Evolutionary conservation across 2,113 vertebrate genomes (phyloP).

Genomic region (Setophaga coronata): DNA sequence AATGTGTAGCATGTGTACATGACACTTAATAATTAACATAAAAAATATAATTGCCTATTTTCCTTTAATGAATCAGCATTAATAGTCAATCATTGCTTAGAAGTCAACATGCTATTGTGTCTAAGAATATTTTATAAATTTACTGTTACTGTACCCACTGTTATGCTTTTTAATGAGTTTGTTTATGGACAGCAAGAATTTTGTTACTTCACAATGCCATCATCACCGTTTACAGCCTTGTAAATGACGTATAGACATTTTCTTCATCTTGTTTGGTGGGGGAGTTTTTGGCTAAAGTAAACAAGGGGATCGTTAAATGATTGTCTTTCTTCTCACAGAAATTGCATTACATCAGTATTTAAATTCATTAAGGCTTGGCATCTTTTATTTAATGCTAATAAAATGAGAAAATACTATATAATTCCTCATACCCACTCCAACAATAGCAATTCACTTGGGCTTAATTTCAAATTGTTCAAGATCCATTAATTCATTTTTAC

Average conservation of each 20-base stretch:
- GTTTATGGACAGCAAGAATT: background rate
- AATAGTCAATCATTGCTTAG: background rate
- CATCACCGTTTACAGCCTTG: background rate
- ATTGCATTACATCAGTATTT: background rate
- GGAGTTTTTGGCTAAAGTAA: background rate
- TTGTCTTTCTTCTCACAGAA: background rate
- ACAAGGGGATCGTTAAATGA: background rate
- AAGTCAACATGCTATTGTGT: background rate
- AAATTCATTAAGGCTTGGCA: background rate
- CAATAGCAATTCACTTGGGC: background rate
- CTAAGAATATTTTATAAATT: background rate
- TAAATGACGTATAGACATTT: background rate
- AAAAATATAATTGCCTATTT: background rate
- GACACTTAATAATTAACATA: background rate
- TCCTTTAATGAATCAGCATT: background rate
- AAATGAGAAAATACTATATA: background rate
- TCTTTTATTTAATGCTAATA: constrained; percentile 13
- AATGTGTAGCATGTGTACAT: background rate
- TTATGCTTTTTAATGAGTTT: background rate
- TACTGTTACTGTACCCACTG: background rate
- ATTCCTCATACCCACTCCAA: background rate
- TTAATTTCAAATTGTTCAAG: constrained; percentile 32
- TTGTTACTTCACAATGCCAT: background rate
- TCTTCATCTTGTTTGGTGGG: background rate
- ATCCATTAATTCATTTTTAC: background rate